These are phyloP conservation scores for Crenichthys baileyi DNA, from an alignment of 2,797 vertebrate species.

Conservation along the genomic window DNA sequence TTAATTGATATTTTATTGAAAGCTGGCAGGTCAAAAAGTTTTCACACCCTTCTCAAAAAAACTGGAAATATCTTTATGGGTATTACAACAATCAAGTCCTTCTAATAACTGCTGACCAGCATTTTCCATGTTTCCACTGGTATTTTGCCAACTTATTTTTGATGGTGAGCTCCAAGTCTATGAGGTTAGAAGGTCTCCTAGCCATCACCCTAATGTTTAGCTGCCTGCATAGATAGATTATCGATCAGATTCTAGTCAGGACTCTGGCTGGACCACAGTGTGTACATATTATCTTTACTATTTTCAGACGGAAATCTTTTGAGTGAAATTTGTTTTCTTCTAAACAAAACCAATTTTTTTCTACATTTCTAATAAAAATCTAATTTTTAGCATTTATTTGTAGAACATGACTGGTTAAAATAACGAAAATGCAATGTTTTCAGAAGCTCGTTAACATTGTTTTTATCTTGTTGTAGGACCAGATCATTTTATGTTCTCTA, in stretches of 20 bases:
- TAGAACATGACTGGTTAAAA: background rate
- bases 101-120: too few species aligned
- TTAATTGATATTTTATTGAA: too few species aligned
- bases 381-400: background rate
- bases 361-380: background rate
- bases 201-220: background rate
- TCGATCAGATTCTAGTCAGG: background rate
- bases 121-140: too few species aligned
- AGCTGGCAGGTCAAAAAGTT: too few species aligned
- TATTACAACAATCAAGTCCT: too few species aligned
- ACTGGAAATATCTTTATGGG: too few species aligned
- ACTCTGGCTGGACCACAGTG: background rate
- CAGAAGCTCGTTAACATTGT: background rate
- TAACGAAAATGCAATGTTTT: background rate
- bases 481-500: background rate
- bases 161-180: background rate
- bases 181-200: background rate
- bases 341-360: background rate
- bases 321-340: background rate
- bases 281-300: background rate
- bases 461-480: background rate
- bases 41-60: too few species aligned
- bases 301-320: background rate
- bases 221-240: background rate
- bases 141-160: background rate